Conservation (phyloP, 2,113 vertebrate species). For the Scomber colias region DNA sequence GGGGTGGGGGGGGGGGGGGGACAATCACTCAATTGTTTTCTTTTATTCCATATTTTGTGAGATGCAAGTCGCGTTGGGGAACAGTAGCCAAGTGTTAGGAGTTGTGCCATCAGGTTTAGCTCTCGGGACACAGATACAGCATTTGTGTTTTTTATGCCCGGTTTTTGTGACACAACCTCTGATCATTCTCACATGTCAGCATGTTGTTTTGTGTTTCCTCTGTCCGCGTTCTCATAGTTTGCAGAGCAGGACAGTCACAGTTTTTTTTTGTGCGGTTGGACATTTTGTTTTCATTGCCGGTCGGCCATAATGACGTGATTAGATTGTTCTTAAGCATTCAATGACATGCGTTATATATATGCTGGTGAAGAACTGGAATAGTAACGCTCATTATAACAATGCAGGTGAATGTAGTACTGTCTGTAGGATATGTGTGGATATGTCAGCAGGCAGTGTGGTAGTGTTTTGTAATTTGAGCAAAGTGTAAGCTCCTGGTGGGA, state of each 20-base stretch:
- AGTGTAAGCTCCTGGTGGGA: neutral
- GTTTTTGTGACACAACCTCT: constrained; percentile 42
- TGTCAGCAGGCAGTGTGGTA: neutral
- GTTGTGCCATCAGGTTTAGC: constrained; percentile 39
- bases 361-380: neutral
- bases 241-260: constrained; percentile 28
- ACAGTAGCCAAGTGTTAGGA: constrained; percentile 23
- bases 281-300: constrained; percentile 60
- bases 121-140: constrained; percentile 14
- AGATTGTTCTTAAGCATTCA: constrained; percentile 31
- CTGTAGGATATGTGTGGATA: neutral
- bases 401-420: neutral
- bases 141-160: constrained; percentile 54
- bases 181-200: constrained; percentile 73
- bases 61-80: constrained; percentile 43
- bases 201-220: constrained; percentile 65
- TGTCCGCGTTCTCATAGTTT: constrained; percentile 44
- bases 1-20: no score
- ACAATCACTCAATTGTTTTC: constrained; percentile 65
- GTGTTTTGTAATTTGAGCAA: no score
- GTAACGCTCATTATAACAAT: neutral
- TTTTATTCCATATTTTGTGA: constrained; percentile 60
- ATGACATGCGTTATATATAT: neutral
- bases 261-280: constrained; percentile 30
- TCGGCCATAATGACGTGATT: constrained; percentile 19